Base-by-base conservation (phyloP, 1,140 invertebrate species). In the Drosophila aff. region DNA sequence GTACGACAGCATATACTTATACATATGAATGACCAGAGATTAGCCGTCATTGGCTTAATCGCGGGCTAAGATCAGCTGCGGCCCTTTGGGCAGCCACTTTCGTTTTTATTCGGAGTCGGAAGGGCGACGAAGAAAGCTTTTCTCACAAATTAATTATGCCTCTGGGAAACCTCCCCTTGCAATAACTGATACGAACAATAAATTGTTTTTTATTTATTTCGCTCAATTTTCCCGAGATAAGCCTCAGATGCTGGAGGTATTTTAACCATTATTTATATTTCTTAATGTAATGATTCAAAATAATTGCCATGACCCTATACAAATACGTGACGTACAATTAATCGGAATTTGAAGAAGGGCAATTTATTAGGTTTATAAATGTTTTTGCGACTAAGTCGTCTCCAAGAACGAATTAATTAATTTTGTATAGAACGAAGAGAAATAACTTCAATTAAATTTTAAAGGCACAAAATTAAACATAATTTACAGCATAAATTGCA, bases 21-120 rank as follows among this genome's bases (percentile, higher is more conserved):
- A 60, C 62, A 82, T 85, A 85, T 85, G 82, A 87, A 85, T 86
- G 80, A 80, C 76, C 66, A 53, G 63, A 86, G 76, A 86, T 86
- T 86, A 86, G 82, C 83, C 84, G 57, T 75, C 81, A 76, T 78
- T 62, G 72, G 50, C 66, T 87, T 80, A 86, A 86, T 86, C 82
- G 72, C 71, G 8, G 15, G 71, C 81, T 80, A 83, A 83, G 72
- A 89, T 86, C 82, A 50, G 65, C 72, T 33, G 36, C 28, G 46
- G 41, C 47, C 67, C 67, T 57, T 50, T 57, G 67, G 67, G 18
- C 63, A 68, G 49, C 53, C 82, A 87, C 82, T 86, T 86, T 87
- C 82, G 82, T 83, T 86, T 86, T 86, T 83, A 83, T 83, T 59
- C 36, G 28, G 8, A 55, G 9, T 23, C 33, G 8, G 43, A 41